Percentiles rank a stretch among this genome's conserved stretches.
Evolutionary conservation across 2,797 vertebrate species (phyloP).

Genomic region (Craterocephalus amniculus): DNA sequence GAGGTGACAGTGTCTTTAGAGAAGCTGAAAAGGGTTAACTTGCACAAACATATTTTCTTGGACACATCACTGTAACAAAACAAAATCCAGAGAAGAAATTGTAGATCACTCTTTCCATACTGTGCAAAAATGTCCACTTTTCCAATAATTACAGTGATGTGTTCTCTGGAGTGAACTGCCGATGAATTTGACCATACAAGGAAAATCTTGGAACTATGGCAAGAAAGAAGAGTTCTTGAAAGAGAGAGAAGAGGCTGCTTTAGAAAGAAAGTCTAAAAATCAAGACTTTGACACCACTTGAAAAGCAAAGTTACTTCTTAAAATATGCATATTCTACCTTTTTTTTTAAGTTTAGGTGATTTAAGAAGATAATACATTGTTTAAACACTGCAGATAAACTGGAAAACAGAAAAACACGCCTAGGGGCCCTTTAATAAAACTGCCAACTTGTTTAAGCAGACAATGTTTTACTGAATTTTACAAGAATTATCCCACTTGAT

Average conservation of each 20-base stretch:
- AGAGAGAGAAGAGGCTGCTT: too few relatives aligned
- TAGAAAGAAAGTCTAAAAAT: too few relatives aligned
- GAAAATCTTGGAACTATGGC: too few relatives aligned
- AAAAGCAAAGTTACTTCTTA: too few relatives aligned
- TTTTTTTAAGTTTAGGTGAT: too few relatives aligned
- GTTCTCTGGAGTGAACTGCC: too few relatives aligned
- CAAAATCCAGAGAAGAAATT: background rate
- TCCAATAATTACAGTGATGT: background rate
- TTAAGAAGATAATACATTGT: too few relatives aligned
- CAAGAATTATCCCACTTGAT: conserved; percentile 16
- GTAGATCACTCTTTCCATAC: background rate
- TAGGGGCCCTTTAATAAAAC: background rate
- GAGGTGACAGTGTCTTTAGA: background rate
- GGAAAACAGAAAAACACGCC: background rate
- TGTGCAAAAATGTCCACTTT: background rate
- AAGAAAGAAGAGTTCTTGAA: too few relatives aligned
- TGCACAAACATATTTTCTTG: background rate
- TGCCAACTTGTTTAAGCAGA: conserved; percentile 25
- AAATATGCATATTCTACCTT: too few relatives aligned
- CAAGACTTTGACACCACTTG: too few relatives aligned
- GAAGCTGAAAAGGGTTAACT: background rate
- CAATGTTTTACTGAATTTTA: conserved; percentile 16
- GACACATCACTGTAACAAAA: background rate
- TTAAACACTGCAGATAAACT: too few relatives aligned
- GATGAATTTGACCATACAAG: too few relatives aligned